Evolutionary conservation across 2,113 vertebrate genomes (phyloP).

Genomic region (Notothenia rossii): DNA sequence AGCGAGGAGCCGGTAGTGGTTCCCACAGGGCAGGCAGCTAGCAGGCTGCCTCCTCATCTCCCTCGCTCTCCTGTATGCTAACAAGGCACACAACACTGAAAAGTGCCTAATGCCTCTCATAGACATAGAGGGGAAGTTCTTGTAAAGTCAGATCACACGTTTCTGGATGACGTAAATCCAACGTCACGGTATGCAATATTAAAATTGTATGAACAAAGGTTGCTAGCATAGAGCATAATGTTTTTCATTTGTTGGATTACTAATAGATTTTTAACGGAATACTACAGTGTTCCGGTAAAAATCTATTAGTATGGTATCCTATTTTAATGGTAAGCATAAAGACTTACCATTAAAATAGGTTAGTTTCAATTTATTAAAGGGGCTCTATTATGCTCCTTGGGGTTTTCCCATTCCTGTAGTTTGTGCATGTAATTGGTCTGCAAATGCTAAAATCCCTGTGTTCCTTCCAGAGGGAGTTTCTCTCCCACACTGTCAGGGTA

Average conservation of each 20-base stretch:
- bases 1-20: slow-evolving; percentile 61
- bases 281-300: no score
- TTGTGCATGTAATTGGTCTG: no score
- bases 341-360: not conserved
- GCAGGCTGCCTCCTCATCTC: slow-evolving; percentile 49
- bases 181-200: not conserved
- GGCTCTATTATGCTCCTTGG: no score
- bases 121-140: slow-evolving; percentile 17
- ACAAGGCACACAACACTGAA: slow-evolving; percentile 31
- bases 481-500: no score
- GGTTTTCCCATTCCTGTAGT: no score
- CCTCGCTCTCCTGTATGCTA: slow-evolving; percentile 39
- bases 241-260: not conserved
- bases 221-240: not conserved
- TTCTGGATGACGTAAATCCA: slow-evolving; percentile 33
- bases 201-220: not conserved
- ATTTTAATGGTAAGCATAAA: no score
- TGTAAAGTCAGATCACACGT: slow-evolving; percentile 23
- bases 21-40: slow-evolving; percentile 59
- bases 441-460: no score
- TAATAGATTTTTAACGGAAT: not conserved
- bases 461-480: no score
- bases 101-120: slow-evolving; percentile 28
- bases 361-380: not conserved
- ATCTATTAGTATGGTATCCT: no score